phyloP scores from a whole-genome alignment of 2,797 vertebrate species.

The Danio aesculapii region DNA sequence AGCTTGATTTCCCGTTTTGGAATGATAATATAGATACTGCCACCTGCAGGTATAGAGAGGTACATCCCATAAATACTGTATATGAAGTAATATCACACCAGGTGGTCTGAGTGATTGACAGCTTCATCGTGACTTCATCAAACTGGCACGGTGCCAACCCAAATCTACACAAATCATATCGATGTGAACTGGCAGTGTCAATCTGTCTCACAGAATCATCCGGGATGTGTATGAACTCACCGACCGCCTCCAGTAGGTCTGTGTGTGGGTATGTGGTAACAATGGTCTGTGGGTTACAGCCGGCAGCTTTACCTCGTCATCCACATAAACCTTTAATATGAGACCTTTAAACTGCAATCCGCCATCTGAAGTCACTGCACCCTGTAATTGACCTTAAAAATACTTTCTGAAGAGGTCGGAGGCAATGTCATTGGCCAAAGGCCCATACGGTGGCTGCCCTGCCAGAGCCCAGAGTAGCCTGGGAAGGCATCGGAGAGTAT shows the following conservation, averaged over 20 bases:
- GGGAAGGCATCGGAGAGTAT: constrained; percentile 81
- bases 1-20: too few relatives aligned
- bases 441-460: constrained; percentile 76
- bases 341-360: constrained; percentile 79
- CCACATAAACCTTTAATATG: constrained; percentile 86
- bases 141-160: not conserved
- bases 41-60: too few relatives aligned
- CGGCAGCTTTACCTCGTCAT: constrained; percentile 76
- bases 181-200: constrained; percentile 43
- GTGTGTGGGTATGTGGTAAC: constrained; percentile 74
- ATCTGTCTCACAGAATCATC: constrained; percentile 40
- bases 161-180: constrained; percentile 43
- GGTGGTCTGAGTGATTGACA: not conserved
- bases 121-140: constrained; percentile 3
- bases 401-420: constrained; percentile 85
- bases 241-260: constrained; percentile 67
- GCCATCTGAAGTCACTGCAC: constrained; percentile 83
- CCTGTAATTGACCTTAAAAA: constrained; percentile 91
- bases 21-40: too few relatives aligned
- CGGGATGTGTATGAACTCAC: constrained; percentile 53
- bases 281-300: constrained; percentile 76
- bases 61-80: not conserved
- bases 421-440: constrained; percentile 83
- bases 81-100: constrained; percentile 13
- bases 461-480: constrained; percentile 78